Base-by-base conservation (phyloP, 2,888 invertebrate genomes). In the Pteria penguin region DNA sequence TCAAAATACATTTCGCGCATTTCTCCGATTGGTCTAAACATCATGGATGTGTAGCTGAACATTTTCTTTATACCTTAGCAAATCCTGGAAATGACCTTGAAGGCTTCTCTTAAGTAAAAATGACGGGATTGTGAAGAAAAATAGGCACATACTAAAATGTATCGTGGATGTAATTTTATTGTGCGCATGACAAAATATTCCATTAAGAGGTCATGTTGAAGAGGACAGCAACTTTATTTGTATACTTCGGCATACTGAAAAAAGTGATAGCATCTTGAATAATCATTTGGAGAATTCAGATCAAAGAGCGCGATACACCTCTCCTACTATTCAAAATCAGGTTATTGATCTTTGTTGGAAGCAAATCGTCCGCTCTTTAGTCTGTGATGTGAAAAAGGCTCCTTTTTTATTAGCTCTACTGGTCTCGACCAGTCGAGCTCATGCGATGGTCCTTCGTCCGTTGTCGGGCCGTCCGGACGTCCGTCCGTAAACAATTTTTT, bases 291-390 rank as follows among this genome's bases (percentile, higher is more conserved):
- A 63, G 5, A 57, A 61, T 29, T 61, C 45, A 4, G 62, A 33
- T 18, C 24, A 54, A 24, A 32, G 68, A 29, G 74, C 27, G 2
- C 78, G 58, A n/a, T 80, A 81, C 69, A 76, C 75, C 1, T 81
- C 80, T 1, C 80, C 80, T 55, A 72, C 70, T 11, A 80, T 78
- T 26, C 82, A 82, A 69, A 84, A 79, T 33, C 73, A 79, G 24
- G 26, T 81, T 1, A 68, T 84, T 2, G 36, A 45, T 18, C 26
- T 79, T 11, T 72, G 72, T 75, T 74, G 57, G 22, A 45, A 76
- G 3, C n/a, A 73, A 0, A 75, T 82, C 11, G 26, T 45, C 31
- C 31, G 62, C 33, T 63, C 54, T 5, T 62, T 84, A 11, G 67
- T 78, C 1, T 3, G 33, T 32, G 60, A 73, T 45, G 62, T 75